Evolutionary conservation across 2,113 vertebrate species (phyloP).

Genomic region (Arvicanthis niloticus): DNA sequence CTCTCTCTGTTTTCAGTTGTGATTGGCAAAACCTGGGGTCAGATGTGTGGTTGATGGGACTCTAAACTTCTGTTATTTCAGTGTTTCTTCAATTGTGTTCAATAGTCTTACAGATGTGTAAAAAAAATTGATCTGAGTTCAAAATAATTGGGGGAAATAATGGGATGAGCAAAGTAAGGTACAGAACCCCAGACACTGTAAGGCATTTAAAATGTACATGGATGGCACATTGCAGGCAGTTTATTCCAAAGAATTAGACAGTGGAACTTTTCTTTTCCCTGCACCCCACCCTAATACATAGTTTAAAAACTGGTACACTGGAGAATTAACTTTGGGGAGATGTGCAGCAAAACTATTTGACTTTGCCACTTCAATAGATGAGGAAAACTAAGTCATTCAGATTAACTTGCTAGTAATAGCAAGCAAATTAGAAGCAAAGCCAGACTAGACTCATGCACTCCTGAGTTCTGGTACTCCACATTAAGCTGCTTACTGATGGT

Average conservation of each 20-base stretch:
- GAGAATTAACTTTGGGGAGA: not conserved
- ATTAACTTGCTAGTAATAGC: not conserved
- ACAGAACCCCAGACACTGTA: not conserved
- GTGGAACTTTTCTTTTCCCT: not conserved
- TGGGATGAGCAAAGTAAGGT: not conserved
- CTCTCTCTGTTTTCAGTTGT: slow-evolving; percentile 51
- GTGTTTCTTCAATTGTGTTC: not conserved
- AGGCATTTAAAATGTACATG: not conserved
- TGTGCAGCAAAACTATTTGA: not conserved
- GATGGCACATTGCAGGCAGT: not conserved
- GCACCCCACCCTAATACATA: fast-evolving
- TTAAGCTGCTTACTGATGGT: not conserved
- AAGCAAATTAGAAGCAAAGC: not conserved
- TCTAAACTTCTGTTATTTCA: not conserved
- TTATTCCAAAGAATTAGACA: not conserved
- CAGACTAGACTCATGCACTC: not conserved
- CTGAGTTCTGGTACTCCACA: not conserved
- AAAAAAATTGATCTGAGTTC: not conserved
- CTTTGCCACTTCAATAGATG: not conserved
- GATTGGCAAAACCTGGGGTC: slow-evolving; percentile 57
- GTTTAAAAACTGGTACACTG: not conserved
- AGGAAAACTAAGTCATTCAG: not conserved
- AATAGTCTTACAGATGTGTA: not conserved
- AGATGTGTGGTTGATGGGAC: not conserved
- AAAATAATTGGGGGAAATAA: not conserved